phyloP scores from a whole-genome alignment of 2,888 invertebrate genomes.

The Cephonodes hylas region DNA sequence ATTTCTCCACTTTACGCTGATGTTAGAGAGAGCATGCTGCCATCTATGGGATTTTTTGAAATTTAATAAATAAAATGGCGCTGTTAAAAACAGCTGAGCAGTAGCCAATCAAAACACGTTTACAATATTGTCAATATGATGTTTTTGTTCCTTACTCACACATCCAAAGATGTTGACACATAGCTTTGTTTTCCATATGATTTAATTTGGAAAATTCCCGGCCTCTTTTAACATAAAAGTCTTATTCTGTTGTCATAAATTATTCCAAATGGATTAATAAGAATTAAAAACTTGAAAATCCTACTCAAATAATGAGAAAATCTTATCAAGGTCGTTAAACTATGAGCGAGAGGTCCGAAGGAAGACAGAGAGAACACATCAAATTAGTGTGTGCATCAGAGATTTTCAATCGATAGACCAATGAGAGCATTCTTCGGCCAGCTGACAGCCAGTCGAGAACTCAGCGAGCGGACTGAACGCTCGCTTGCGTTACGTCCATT shows the following conservation, averaged over 20 bases:
- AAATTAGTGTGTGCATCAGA: slow-evolving; percentile 51
- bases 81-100: slow-evolving; percentile 78
- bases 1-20: slow-evolving; percentile 28
- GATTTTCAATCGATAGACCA: slow-evolving; percentile 75
- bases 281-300: slow-evolving; percentile 26
- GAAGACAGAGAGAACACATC: slow-evolving; percentile 44
- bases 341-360: slow-evolving; percentile 49
- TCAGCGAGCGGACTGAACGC: slow-evolving; percentile 56
- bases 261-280: background rate
- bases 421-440: slow-evolving; percentile 65
- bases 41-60: slow-evolving; percentile 44
- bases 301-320: slow-evolving; percentile 32
- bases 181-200: slow-evolving; percentile 74
- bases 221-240: background rate
- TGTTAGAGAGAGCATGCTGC: slow-evolving; percentile 52
- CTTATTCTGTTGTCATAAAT: background rate
- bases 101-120: slow-evolving; percentile 55
- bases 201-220: slow-evolving; percentile 39
- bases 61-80: slow-evolving; percentile 15
- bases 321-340: slow-evolving; percentile 58
- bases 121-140: slow-evolving; percentile 53
- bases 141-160: slow-evolving; percentile 52
- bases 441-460: slow-evolving; percentile 75
- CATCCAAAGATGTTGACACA: slow-evolving; percentile 59
- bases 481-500: slow-evolving; percentile 48